Evolutionary conservation across 2,888 invertebrate species (phyloP).

Genomic region (Apamea sordens): DNA sequence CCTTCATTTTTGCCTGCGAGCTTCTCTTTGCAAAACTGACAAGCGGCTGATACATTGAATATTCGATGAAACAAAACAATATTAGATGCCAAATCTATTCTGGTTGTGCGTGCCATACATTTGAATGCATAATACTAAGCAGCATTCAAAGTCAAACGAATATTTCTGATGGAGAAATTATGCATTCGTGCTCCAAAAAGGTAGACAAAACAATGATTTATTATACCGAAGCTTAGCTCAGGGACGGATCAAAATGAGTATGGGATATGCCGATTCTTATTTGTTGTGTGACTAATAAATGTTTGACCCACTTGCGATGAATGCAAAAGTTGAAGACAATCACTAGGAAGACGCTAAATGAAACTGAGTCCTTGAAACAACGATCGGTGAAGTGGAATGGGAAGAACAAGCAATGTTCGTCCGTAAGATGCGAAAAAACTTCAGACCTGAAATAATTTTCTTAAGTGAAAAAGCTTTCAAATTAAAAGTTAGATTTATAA

Average conservation of each 20-base stretch:
- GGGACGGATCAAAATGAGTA: slow-evolving; percentile 39
- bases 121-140: slow-evolving; percentile 60
- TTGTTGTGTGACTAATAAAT: not conserved
- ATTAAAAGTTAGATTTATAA: not conserved
- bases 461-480: not conserved
- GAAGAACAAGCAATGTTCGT: slow-evolving; percentile 1
- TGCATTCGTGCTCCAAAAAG: slow-evolving; percentile 54
- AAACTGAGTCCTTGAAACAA: slow-evolving; percentile 13
- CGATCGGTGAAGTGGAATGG: not conserved
- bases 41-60: slow-evolving; percentile 6
- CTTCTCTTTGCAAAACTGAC: not conserved
- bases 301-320: slow-evolving; percentile 37
- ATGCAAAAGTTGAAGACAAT: slow-evolving; percentile 20
- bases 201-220: slow-evolving; percentile 56
- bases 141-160: slow-evolving; percentile 53
- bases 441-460: not conserved
- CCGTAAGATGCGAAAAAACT: not conserved
- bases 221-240: slow-evolving; percentile 46
- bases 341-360: slow-evolving; percentile 4
- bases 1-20: not conserved
- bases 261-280: slow-evolving; percentile 11
- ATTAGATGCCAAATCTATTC: slow-evolving; percentile 38
- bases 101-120: slow-evolving; percentile 53
- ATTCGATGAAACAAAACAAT: slow-evolving; percentile 16
- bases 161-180: slow-evolving; percentile 55